Evolutionary conservation across 2,113 vertebrate species (phyloP).

Genomic region (Hymenochirus boettgeri): DNA sequence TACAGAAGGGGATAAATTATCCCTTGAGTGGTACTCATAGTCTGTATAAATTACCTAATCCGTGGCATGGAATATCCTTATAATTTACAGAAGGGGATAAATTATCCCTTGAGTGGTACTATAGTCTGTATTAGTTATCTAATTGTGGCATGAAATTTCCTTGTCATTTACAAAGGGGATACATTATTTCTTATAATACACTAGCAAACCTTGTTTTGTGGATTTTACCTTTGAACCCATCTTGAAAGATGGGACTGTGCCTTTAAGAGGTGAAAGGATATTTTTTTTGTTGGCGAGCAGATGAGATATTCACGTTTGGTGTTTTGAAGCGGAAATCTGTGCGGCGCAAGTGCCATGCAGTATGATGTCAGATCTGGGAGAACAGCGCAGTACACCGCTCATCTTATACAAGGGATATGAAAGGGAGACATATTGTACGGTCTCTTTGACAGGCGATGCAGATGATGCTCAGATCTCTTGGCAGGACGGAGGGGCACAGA

Average conservation of each 20-base stretch:
- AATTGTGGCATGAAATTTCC: too few species aligned
- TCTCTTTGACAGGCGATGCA: constrained; percentile 52
- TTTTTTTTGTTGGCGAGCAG: constrained; percentile 13
- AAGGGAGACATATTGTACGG: constrained; percentile 47
- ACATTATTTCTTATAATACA: too few species aligned
- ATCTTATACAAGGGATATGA: constrained; percentile 33
- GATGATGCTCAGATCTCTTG: constrained; percentile 49
- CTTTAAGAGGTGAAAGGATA: not conserved
- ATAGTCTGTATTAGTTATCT: too few species aligned
- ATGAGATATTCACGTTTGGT: constrained; percentile 20
- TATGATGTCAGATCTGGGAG: constrained; percentile 34
- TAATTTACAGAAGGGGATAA: too few species aligned
- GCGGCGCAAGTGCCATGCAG: constrained; percentile 22
- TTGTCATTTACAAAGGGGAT: too few species aligned
- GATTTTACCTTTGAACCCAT: too few species aligned
- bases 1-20: too few species aligned
- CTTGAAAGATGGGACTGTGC: not conserved
- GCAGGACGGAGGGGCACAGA: constrained; percentile 49
- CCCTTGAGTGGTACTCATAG: too few species aligned
- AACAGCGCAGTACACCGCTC: constrained; percentile 7
- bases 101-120: too few species aligned
- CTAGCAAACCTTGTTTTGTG: too few species aligned
- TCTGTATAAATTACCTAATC: too few species aligned
- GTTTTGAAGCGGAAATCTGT: constrained; percentile 15
- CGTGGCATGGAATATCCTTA: too few species aligned